Percentiles rank a stretch among this genome's conserved stretches.
phyloP scores from a whole-genome alignment of 2,113 vertebrate species.

The Ailuropoda melanoleuca region DNA sequence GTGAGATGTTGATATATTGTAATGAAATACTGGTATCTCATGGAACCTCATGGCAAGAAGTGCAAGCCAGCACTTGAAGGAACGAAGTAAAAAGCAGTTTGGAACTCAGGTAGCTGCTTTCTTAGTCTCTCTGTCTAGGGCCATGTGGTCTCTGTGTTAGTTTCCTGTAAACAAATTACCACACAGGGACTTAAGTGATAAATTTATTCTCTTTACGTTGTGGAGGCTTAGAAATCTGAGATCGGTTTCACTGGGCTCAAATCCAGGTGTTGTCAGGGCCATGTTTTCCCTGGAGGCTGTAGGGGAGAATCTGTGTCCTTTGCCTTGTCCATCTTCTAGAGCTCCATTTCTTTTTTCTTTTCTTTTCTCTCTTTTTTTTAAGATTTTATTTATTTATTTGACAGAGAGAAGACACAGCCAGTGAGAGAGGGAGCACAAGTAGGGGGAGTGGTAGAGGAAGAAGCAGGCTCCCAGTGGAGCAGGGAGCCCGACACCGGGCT shows the following conservation, averaged over 20 bases:
- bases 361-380: no score
- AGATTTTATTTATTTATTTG: no score
- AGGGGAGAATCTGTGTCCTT: neutral
- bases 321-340: neutral
- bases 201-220: neutral
- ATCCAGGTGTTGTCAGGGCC: neutral
- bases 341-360: neutral
- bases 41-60: neutral
- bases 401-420: no score
- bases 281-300: neutral
- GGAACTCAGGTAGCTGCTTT: neutral
- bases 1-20: neutral
- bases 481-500: no score
- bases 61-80: neutral
- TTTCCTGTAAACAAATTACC: slow-evolving; percentile 35
- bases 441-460: no score
- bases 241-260: neutral
- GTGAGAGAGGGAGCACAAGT: no score
- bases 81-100: neutral
- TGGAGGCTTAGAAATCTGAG: neutral
- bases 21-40: neutral
- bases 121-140: neutral
- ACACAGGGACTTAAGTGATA: neutral
- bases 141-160: neutral
- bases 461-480: no score